Conservation (phyloP, 1,140 invertebrate species). For the Sminthurinus signatus region DNA sequence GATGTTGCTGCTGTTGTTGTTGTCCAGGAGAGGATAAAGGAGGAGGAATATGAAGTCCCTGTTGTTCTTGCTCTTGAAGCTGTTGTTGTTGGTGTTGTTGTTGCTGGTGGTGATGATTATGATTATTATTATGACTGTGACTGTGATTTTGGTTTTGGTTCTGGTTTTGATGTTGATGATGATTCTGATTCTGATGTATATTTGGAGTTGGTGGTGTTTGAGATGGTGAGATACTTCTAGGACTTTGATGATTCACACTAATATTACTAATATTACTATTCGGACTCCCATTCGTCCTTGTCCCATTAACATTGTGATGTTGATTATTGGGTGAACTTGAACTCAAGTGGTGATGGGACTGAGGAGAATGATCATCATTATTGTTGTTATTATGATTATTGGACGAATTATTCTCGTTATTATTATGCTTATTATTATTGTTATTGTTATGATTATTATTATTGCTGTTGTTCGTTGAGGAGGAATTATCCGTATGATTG, state of each 20-base stretch:
- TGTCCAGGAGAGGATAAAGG: neutral
- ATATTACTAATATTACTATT: constrained; percentile 15
- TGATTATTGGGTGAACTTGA: too few species aligned
- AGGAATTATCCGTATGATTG: constrained; percentile 16
- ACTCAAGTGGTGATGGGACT: too few species aligned
- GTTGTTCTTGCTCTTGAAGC: neutral
- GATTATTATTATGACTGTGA: neutral
- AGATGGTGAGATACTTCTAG: constrained; percentile 25
- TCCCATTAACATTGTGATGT: constrained; percentile 13
- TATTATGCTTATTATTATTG: too few species aligned
- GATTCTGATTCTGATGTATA: neutral
- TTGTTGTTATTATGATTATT: too few species aligned
- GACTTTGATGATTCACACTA: constrained; percentile 22
- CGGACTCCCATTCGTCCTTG: constrained; percentile 9
- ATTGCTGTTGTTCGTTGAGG: constrained; percentile 16
- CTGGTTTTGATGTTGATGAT: too few species aligned
- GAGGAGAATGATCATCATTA: too few species aligned
- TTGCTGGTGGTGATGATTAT: neutral
- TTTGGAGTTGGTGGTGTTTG: constrained; percentile 19
- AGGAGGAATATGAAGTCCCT: neutral
- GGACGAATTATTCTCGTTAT: neutral
- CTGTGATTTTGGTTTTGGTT: constrained; percentile 13
- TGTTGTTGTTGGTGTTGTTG: constrained; percentile 23
- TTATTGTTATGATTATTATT: neutral
- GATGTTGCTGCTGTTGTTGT: neutral